A percentile compares a stretch with the other conserved stretches of the same genome.
phyloP scores from a whole-genome alignment of 2,113 vertebrate genomes.

The Urocitellus parryii region DNA sequence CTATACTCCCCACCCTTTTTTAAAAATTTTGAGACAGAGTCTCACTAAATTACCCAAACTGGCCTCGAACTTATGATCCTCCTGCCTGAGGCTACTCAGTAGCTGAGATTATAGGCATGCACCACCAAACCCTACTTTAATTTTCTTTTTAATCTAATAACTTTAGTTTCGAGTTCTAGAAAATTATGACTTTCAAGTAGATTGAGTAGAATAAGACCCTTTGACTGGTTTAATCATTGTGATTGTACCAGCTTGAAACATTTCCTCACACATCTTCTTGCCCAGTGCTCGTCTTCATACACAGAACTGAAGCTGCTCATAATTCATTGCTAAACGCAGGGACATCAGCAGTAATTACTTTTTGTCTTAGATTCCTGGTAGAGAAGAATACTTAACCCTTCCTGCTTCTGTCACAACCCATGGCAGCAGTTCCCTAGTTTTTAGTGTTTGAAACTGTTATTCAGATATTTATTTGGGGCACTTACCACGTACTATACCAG shows the following conservation, averaged over 20 bases:
- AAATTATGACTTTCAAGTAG: neutral
- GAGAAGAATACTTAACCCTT: neutral
- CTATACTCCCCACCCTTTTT: neutral
- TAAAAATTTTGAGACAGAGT: neutral
- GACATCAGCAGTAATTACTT: neutral
- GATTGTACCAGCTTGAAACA: neutral
- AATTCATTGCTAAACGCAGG: neutral
- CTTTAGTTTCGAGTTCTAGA: neutral
- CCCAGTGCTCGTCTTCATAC: neutral
- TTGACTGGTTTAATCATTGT: neutral
- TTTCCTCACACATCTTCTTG: neutral
- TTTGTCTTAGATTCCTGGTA: neutral
- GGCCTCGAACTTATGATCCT: neutral
- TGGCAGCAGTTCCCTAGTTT: neutral
- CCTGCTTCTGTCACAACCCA: neutral
- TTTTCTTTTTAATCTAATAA: slow-evolving; percentile 3
- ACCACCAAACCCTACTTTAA: neutral
- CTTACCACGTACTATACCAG: neutral
- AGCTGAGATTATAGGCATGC: neutral
- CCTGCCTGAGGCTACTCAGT: neutral
- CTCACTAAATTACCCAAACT: neutral
- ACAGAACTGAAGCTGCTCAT: neutral
- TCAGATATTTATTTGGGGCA: neutral
- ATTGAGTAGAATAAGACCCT: neutral
- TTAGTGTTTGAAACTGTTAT: neutral